Base-by-base conservation (phyloP, 2,113 vertebrate genomes). In the Dicerorhinus sumatrensis region DNA sequence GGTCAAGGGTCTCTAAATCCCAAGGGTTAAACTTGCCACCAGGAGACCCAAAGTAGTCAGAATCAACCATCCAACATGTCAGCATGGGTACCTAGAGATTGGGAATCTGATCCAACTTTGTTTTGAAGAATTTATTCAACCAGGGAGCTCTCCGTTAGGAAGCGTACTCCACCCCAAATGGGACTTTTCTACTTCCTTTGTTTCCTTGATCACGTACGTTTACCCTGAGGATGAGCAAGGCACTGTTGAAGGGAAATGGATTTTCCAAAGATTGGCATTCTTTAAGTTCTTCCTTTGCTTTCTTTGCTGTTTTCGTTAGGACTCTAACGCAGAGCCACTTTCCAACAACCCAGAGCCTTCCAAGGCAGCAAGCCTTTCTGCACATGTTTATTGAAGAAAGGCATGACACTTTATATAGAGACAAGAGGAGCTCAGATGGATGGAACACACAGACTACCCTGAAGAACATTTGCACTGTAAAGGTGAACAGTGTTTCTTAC, bases 91-190 rank as follows among this genome's bases (percentile, higher is more conserved):
- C 46, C n/a, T 62, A 84, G 62, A 73, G 42, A 70, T 7, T 36
- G 17, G 4, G 11, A 63, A 46, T 81, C 42, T 60, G 10, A 69
- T 63, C 27, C 5, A 85, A 85, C 20, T 62, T 51, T 27, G 54
- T 86, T 89, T 77, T 83, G 46, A 97, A 92, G 33, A 92, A 90
- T n/a, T 67, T 65, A 85, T 39, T 56, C 42, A 94, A 51, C 3
- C 20, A 73, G 18, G 5, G 14, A 93, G 46, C 33, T 58, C 27
- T 89, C 29, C 75, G n/a, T 80, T 25, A 76, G 16, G 29, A 84
- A 54, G 25, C 7, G 48, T 0, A 75, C 51, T 51, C 20, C 36
- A 76, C 1, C 11, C 3, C 20, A 60, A 72, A 82, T 31, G 21
- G 20, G 31, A 39, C 18, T 72, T 76, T 80, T 69, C 76, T 56